A percentile compares a stretch with the other conserved stretches of the same genome.
Conservation (phyloP, 1,140 invertebrate genomes). For the Pristionchus pacificus region DNA sequence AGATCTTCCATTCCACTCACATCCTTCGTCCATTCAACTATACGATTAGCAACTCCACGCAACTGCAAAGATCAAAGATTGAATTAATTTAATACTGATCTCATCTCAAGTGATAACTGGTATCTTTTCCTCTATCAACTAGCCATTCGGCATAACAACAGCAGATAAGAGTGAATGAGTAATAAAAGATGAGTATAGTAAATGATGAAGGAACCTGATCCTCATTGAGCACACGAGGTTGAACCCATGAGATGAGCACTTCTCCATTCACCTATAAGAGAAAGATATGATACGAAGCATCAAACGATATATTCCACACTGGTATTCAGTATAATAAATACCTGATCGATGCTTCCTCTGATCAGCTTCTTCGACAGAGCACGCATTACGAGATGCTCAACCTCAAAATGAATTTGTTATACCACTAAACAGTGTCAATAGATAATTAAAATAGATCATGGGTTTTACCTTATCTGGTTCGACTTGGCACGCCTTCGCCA, state of each 20-base stretch:
- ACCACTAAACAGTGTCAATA: neutral
- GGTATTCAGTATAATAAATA: neutral
- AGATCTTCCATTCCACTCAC: conserved; percentile 36
- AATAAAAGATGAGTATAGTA: neutral
- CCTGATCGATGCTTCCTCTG: conserved; percentile 89
- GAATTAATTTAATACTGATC: too few relatives aligned
- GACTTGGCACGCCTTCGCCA: conserved; percentile 77
- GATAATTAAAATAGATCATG: neutral
- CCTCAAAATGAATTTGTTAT: conserved; percentile 60
- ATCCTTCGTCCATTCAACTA: conserved; percentile 37
- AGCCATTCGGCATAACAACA: neutral
- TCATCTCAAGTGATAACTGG: neutral
- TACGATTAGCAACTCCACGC: conserved; percentile 37
- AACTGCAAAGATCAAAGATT: conserved; percentile 33
- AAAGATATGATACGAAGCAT: neutral
- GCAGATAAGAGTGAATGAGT: neutral
- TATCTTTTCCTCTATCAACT: neutral
- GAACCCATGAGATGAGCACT: conserved; percentile 83
- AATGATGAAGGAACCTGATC: conserved; percentile 46
- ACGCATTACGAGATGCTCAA: conserved; percentile 95
- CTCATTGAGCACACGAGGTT: conserved; percentile 79
- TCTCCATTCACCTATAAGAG: conserved; percentile 64
- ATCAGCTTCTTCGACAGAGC: conserved; percentile 90
- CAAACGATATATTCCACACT: neutral
- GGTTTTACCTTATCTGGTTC: conserved; percentile 59